Conservation (phyloP, 1,140 invertebrate species). For the Tetramorium parvispinum region DNA sequence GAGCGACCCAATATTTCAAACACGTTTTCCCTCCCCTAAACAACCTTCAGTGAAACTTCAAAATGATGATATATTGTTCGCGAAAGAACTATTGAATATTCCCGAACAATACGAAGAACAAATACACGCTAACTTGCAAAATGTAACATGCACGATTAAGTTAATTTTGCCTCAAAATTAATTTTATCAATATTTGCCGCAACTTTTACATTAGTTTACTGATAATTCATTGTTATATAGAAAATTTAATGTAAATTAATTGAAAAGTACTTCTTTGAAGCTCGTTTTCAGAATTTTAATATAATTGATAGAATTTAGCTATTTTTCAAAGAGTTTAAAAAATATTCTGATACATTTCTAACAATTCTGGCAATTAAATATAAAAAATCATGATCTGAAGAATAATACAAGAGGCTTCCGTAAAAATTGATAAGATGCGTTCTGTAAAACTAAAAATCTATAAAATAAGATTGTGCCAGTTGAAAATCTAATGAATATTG, state of each 20-base stretch:
- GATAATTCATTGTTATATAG: conserved; percentile 9
- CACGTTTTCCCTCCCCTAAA: neutral
- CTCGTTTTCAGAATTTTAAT: neutral
- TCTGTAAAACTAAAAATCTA: neutral
- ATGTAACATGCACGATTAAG: neutral
- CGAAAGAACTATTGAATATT: neutral
- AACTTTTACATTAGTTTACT: neutral
- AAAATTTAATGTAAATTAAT: neutral
- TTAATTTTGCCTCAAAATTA: neutral
- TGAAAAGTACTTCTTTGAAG: neutral
- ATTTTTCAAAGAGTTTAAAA: neutral
- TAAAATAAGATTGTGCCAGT: neutral
- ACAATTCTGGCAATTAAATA: neutral
- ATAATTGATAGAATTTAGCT: neutral
- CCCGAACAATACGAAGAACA: neutral
- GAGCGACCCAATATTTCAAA: conserved; percentile 52
- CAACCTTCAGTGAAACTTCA: conserved; percentile 2
- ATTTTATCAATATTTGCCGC: neutral
- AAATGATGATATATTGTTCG: conserved; percentile 5
- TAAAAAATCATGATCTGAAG: neutral
- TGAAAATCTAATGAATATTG: neutral
- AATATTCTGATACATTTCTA: neutral
- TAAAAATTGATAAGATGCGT: neutral
- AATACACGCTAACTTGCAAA: neutral
- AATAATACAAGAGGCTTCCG: neutral